Base-by-base conservation (phyloP, 2,888 invertebrate genomes). In the Cerceris ruficornis region DNA sequence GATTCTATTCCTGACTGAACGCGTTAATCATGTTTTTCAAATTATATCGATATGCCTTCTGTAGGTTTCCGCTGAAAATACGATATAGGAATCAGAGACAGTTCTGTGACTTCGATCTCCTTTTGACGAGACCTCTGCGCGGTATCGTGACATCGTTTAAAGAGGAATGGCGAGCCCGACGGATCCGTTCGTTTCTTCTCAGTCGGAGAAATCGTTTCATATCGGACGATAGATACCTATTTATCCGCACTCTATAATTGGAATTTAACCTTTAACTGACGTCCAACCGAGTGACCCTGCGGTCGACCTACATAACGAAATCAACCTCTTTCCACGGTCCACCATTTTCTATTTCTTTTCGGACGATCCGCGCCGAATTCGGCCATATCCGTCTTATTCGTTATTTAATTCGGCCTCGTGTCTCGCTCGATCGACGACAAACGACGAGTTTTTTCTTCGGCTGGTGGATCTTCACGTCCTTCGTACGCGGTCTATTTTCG, bases 171-270 rank as follows among this genome's bases (percentile, higher is more conserved):
- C 59, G 42, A 13, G n/a, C 41, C 7, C 59, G 43, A 42, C 59
- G 13, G 42, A 43, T n/a, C 41, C 57, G 17, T 28, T 57, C 57
- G 57, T 57, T n/a, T 7, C 17, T 8, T 57, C 57, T 13, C 57
- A 28, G n/a, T n/a, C 49, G 39, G n/a, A 58, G 59, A 49, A 28
- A 67, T 62, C 65, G 50, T 77, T 75, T 81, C 73, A 50, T 64
- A 67, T 41, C 55, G 58, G 41, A 67, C 55, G 62, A 77, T 75
- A 75, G 71, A 67, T 73, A 79, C 76, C 85, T 87, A 87, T 87
- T 88, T 85, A 81, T 82, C 76, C 72, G 72, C 81, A 62, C 60
- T 85, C 87, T 90, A 89, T 89, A 89, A 90, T 89, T 90, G 89
- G 87, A 88, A 80, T 88, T 84, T 87, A 89, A 90, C 89, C 88